Evolutionary conservation across 30 jellyfish, hydroid and myxozoan genomes (phyloP).

Genomic region (Morbakka virulenta): DNA sequence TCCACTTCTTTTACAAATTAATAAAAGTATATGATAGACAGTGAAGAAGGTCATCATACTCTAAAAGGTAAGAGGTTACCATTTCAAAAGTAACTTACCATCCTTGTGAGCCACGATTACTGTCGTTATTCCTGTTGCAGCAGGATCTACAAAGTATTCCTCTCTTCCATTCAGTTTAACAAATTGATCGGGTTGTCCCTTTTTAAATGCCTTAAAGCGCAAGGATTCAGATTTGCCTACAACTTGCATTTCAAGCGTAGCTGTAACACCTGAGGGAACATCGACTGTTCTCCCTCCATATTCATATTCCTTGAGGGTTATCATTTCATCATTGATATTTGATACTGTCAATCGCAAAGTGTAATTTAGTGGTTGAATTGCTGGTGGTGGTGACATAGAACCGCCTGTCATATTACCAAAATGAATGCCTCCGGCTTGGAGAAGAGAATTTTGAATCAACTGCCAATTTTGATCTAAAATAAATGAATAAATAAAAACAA

Average conservation of each 20-base stretch:
- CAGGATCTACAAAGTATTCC: constrained; percentile 56
- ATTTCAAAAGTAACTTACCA: too few relatives aligned
- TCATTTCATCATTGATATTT: constrained; percentile 25
- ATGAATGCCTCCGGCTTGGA: constrained; percentile 65
- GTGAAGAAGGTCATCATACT: too few relatives aligned
- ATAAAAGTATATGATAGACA: too few relatives aligned
- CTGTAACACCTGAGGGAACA: constrained; percentile 69
- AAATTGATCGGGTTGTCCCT: constrained; percentile 15
- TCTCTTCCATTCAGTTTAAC: constrained; percentile 63
- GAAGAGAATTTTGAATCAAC: constrained; percentile 76
- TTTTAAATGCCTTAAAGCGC: constrained; percentile 47
- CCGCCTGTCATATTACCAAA: constrained; percentile 1
- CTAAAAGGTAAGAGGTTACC: too few relatives aligned
- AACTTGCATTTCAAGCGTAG: constrained; percentile 62
- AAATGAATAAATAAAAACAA: not conserved
- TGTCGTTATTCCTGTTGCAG: constrained; percentile 80
- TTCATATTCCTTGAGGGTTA: constrained; percentile 38
- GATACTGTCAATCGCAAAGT: constrained; percentile 57
- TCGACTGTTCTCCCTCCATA: constrained; percentile 56
- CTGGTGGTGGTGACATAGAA: constrained; percentile 7
- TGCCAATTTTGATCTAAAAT: constrained; percentile 90
- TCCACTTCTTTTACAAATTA: too few relatives aligned
- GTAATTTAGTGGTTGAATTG: constrained; percentile 5
- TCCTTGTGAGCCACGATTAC: constrained; percentile 65
- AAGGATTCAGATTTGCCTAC: constrained; percentile 58